These are phyloP conservation scores for Pseudolycoriella hygida DNA, from an alignment of 2,888 invertebrate genomes.

Conservation along the genomic window DNA sequence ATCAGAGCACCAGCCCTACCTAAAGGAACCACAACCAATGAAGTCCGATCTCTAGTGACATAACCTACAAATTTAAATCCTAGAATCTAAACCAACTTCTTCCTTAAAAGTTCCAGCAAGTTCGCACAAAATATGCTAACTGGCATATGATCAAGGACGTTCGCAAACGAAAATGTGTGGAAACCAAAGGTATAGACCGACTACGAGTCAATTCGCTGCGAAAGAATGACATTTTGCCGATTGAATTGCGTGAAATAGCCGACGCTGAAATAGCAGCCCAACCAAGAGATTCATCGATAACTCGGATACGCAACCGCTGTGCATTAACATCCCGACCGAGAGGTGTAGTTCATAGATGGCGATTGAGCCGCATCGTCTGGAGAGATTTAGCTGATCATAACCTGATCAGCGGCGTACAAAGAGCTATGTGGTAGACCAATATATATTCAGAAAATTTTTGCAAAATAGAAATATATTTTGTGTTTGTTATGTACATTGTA, in stretches of 20 bases:
- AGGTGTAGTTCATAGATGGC: conserved; percentile 63
- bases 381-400: conserved; percentile 3
- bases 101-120: conserved; percentile 43
- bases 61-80: no score
- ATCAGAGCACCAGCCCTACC: no score
- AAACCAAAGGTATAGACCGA: conserved; percentile 57
- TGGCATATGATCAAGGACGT: conserved; percentile 76
- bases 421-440: conserved; percentile 69
- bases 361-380: conserved; percentile 30
- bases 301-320: conserved; percentile 59
- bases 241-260: conserved; percentile 61
- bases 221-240: conserved; percentile 70
- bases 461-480: background rate
- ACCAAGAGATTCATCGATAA: conserved; percentile 51
- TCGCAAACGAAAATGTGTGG: conserved; percentile 56
- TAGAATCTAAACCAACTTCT: no score
- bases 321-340: conserved; percentile 74
- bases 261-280: conserved; percentile 56
- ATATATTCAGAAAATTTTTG: background rate
- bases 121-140: conserved; percentile 61
- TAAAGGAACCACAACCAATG: no score
- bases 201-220: conserved; percentile 66
- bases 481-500: no score
- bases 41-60: no score
- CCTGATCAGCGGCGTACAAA: conserved; percentile 54